Percentiles rank a stretch among this genome's conserved stretches.
Conservation (phyloP, 1,140 invertebrate genomes). For the Micrasema longulum region DNA sequence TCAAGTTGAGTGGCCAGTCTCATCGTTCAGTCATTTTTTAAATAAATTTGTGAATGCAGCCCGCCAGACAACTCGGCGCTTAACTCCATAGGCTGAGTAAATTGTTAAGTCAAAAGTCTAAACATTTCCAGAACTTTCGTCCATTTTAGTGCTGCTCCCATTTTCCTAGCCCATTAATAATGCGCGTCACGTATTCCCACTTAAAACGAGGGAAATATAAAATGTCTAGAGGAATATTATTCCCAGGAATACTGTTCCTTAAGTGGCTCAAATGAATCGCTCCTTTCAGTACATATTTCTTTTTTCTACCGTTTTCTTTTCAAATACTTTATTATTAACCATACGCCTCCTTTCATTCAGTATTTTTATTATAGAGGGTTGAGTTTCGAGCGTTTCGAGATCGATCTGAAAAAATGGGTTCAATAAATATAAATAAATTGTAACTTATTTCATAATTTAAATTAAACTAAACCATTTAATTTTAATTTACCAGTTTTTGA, state of each 20-base stretch:
- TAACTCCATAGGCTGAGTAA: too few relatives aligned
- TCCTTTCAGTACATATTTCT: conserved; percentile 11
- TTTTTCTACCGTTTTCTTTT: conserved; percentile 8
- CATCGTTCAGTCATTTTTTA: too few relatives aligned
- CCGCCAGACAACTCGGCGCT: too few relatives aligned
- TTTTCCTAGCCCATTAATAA: conserved; percentile 30
- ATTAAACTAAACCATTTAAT: background rate
- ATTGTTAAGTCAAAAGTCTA: too few relatives aligned
- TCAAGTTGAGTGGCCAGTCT: too few relatives aligned
- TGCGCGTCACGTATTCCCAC: conserved; percentile 6
- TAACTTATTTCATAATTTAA: background rate
- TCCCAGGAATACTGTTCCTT: background rate
- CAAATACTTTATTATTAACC: conserved; percentile 19
- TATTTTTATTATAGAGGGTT: background rate
- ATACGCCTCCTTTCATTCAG: background rate
- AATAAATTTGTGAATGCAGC: too few relatives aligned
- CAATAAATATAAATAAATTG: background rate
- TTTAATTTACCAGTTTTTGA: too few relatives aligned
- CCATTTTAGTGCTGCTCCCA: too few relatives aligned
- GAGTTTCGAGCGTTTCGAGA: background rate
- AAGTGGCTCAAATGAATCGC: conserved; percentile 28
- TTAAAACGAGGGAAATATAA: conserved; percentile 26
- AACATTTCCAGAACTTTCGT: too few relatives aligned
- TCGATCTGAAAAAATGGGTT: background rate
- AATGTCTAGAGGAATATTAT: conserved; percentile 14